Evolutionary conservation across 53 echinoderm and acorn worm genomes (phyloP), one percentile per base, ranked within the genome.

Genomic region (Actinopyga echinites): DNA sequence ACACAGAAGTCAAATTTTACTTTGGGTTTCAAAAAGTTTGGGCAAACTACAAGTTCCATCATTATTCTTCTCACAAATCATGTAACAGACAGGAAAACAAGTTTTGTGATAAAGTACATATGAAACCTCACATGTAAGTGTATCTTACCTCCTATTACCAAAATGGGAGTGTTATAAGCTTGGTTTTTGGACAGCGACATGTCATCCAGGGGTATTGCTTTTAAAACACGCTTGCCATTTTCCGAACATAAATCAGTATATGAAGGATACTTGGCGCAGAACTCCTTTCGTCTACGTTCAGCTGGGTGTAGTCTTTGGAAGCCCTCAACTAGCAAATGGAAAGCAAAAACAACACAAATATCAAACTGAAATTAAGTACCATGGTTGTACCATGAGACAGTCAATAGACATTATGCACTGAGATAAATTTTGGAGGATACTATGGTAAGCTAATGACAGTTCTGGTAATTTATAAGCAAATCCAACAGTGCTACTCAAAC

Each of bases 151-250:
- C 93, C 91, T 10, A 95, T 87, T 17, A 95, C 90, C 11, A 95
- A 65, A 61, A 95, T 95, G n/a, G 96, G 96, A 28, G 91, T 88
- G 43, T 64, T 89, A 82, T 93, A 95, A 3, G 91, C 96, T 63
- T 74, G 83, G 60, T 96, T 96, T 3, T 44, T 52, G 31, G 12
- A 32, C 43, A 96, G 65, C 10, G 93, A 85, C 37, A 60, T 54
- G 79, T 96, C 96, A 59, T 93, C 93, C 13, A 96, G 79, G 56
- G 96, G 91, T n/a, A 82, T 57, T 29, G 54, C 1, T 24, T 33
- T 44, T 6, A 86, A 21, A 21, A 37, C 56, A 12, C 17, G 30
- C 43, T 59, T 37, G 59, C 44, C 66, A 85, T 89, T 59, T 83
- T 84, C 93, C 25, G 86, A 73, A 65, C 93, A 93, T 11, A 93